Evolutionary conservation across 2,888 invertebrate species (phyloP), one percentile per base, ranked within the genome.

Genomic region (Tiphia femorata): DNA sequence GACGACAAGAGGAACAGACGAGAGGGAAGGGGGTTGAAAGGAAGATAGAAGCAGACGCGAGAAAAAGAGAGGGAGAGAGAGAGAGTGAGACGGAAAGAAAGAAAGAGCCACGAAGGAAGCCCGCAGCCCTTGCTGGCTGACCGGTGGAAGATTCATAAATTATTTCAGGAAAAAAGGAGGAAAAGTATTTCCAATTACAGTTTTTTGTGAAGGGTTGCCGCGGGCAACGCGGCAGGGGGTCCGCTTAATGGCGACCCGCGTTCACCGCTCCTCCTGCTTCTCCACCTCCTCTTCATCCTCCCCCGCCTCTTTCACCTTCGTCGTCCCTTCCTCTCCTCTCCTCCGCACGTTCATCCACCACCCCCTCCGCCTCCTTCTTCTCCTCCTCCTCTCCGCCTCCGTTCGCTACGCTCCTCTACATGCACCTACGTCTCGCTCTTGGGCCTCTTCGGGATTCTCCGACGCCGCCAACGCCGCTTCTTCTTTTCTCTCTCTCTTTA

Each of bases 111-210:
- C 63, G n/a, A n/a, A 64, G 71, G 71, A 70, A 70, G 70, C 56
- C 51, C 60, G 46, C 64, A 62, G 59, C 59, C 59, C 48, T 27
- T 19, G 30, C 59, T 49, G 62, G 64, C 69, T 52, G 69, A 70
- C 67, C 70, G 72, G 72, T 74, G 77, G 70, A 70, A 75, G 77
- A 80, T 82, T 81, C 82, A 83, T 83, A 83, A 83, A 83, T 83
- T 82, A 83, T 82, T 83, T 78, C 77, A 77, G 79, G 80, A 83
- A 82, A 83, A 82, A 82, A 80, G 81, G 81, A 80, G 78, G 82
- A 81, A 82, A 83, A 82, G 80, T 82, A 83, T 83, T 83, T 83
- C 83, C 83, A 83, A 83, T 83, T 83, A 83, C 83, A 83, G 82
- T 83, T 83, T 83, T 83, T 83, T 82, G 82, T 81, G 81, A 80